Percentiles rank a stretch among this genome's conserved stretches.
Conservation (phyloP, 2,797 vertebrate genomes). For the Todus mexicanus region DNA sequence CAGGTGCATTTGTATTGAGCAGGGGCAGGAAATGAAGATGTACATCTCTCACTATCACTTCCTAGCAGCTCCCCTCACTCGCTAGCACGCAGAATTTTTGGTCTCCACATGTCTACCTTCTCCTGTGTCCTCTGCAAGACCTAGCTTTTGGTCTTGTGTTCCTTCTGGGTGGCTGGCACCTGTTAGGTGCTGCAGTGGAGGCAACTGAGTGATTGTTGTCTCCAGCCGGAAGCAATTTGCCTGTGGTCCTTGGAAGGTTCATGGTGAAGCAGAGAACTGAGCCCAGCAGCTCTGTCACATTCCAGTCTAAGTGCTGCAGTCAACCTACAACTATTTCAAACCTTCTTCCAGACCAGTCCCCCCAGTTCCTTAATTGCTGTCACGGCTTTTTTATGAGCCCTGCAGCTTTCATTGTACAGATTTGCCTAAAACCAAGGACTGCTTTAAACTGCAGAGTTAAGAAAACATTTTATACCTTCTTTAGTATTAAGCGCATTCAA, state of each 20-base stretch:
- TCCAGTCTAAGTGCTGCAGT: not conserved
- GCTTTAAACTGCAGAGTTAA: not conserved
- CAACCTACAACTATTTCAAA: not conserved
- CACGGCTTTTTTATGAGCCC: not conserved
- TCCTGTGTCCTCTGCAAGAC: not conserved
- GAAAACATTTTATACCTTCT: not conserved
- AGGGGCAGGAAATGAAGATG: not conserved
- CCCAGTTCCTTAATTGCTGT: not conserved
- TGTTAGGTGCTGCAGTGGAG: not conserved
- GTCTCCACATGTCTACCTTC: not conserved
- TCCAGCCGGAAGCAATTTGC: not conserved
- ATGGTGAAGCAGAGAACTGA: not conserved
- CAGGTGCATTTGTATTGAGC: not conserved
- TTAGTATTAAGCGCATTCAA: not conserved
- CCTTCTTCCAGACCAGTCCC: not conserved
- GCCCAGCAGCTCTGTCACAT: not conserved
- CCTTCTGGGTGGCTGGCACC: not conserved
- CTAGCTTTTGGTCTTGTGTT: not conserved
- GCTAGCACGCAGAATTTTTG: accelerated
- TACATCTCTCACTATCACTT: not conserved
- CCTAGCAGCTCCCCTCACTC: not conserved
- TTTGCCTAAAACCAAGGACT: not conserved
- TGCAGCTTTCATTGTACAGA: not conserved
- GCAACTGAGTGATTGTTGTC: not conserved
- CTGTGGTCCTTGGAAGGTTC: not conserved